Evolutionary conservation across 2,113 vertebrate species (phyloP).

Genomic region (Hippocampus mohnikei): DNA sequence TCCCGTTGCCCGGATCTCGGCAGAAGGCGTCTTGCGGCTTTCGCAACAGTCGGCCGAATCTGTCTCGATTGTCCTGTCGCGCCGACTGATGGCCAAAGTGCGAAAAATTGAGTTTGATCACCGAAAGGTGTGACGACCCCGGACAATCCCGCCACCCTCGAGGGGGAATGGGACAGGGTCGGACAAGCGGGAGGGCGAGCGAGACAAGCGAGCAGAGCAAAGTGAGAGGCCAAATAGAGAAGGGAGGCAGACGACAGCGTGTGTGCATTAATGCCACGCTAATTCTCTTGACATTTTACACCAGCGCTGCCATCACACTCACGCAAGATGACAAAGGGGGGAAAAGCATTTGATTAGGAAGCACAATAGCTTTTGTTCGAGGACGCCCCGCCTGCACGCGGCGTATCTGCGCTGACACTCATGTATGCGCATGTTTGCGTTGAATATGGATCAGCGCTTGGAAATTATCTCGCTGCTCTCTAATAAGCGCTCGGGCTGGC

Average conservation of each 20-base stretch:
- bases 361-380: conserved; percentile 38
- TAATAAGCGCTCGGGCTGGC: conserved; percentile 57
- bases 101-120: conserved; percentile 72
- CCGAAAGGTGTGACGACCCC: conserved; percentile 18
- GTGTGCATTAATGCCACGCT: conserved; percentile 36
- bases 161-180: conserved; percentile 50
- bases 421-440: conserved; percentile 7
- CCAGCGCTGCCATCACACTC: conserved; percentile 23
- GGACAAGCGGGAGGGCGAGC: conserved; percentile 44
- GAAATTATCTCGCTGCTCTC: conserved; percentile 57
- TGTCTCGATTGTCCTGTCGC: conserved; percentile 69
- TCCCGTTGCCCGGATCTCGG: conserved; percentile 73
- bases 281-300: conserved; percentile 59
- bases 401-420: conserved; percentile 7
- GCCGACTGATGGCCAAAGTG: conserved; percentile 69
- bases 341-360: conserved; percentile 24
- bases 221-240: conserved; percentile 18
- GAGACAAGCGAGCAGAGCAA: conserved; percentile 22
- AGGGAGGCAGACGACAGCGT: conserved; percentile 39
- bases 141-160: not conserved
- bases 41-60: conserved; percentile 74
- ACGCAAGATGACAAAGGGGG: conserved; percentile 16
- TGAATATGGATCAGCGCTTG: conserved; percentile 30
- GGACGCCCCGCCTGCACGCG: conserved; percentile 14
- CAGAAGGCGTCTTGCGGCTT: conserved; percentile 60